Evolutionary conservation across 2,888 invertebrate genomes (phyloP).

Genomic region (Microplitis deprimator): DNA sequence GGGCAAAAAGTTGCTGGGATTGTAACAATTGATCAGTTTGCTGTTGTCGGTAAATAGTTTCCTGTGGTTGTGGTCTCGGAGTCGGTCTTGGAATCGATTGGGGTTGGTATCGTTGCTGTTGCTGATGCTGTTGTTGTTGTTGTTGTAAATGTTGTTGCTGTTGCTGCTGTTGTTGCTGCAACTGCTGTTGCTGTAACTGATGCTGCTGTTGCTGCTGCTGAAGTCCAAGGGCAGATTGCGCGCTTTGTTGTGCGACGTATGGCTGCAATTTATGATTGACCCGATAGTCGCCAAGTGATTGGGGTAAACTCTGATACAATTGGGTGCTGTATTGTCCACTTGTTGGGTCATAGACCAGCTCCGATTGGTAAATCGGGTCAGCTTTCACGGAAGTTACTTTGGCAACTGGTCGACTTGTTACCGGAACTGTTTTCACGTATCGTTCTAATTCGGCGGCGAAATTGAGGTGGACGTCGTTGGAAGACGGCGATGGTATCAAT

Average conservation of each 20-base stretch:
- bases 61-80: constrained; percentile 61
- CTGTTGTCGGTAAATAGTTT: constrained; percentile 74
- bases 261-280: constrained; percentile 84
- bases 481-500: constrained; percentile 64
- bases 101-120: constrained; percentile 71
- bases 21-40: constrained; percentile 77
- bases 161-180: constrained; percentile 75
- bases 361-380: constrained; percentile 83
- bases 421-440: constrained; percentile 73
- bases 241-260: constrained; percentile 77
- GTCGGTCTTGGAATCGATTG: constrained; percentile 55
- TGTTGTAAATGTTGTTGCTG: constrained; percentile 58
- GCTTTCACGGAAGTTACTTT: constrained; percentile 58
- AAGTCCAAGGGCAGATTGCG: constrained; percentile 75
- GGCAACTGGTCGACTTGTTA: constrained; percentile 59
- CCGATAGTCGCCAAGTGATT: constrained; percentile 80
- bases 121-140: constrained; percentile 69
- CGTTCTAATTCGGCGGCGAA: constrained; percentile 83
- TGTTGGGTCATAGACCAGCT: constrained; percentile 82
- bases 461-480: constrained; percentile 72
- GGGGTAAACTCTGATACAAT: constrained; percentile 82
- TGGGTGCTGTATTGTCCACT: constrained; percentile 86
- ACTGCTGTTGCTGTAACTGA: constrained; percentile 70
- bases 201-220: constrained; percentile 74
- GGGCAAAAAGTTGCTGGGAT: constrained; percentile 78